phyloP scores from a whole-genome alignment of 2,113 vertebrate genomes.

The Sylvietta virens region DNA sequence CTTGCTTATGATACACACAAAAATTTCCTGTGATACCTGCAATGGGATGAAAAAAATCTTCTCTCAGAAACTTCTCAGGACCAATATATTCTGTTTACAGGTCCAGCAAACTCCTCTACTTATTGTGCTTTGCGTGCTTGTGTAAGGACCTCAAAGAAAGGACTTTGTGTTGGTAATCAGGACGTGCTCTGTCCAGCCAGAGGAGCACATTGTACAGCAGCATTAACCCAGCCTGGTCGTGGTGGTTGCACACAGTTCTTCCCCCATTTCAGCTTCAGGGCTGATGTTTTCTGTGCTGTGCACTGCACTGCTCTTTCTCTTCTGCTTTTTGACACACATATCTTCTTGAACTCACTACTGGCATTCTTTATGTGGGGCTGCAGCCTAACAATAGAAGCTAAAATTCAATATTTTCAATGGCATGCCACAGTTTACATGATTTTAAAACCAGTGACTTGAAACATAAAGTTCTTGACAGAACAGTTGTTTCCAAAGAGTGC shows the following conservation, averaged over 20 bases:
- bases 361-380: neutral
- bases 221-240: neutral
- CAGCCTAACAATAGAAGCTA: neutral
- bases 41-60: neutral
- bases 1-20: neutral
- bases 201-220: neutral
- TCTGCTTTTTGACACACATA: neutral
- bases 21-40: neutral
- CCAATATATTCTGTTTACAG: neutral
- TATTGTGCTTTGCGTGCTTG: neutral
- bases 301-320: neutral
- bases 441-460: neutral
- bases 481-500: neutral
- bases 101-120: neutral
- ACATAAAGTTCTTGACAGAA: neutral
- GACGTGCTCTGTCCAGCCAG: rapidly evolving
- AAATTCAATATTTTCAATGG: neutral
- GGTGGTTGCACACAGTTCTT: neutral
- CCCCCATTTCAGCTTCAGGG: neutral
- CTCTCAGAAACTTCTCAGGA: neutral
- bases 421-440: neutral
- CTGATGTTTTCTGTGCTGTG: neutral
- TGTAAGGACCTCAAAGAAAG: neutral
- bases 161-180: neutral
- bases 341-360: neutral